Conservation (phyloP, 2,113 vertebrate genomes). For the Hemichromis elongatus region DNA sequence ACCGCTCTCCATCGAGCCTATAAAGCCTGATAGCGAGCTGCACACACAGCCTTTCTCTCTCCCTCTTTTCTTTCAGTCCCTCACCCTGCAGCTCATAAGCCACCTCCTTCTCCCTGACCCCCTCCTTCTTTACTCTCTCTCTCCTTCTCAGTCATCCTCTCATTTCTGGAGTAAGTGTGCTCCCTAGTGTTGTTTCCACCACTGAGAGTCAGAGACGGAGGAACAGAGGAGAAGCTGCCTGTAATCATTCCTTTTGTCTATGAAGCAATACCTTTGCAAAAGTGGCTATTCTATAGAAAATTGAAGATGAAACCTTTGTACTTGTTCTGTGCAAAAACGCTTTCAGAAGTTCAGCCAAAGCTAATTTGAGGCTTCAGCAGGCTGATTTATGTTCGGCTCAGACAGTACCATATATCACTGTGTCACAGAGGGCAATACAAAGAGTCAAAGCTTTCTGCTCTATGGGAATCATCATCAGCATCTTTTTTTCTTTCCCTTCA, state of each 20-base stretch:
- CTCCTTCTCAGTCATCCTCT: slow-evolving; percentile 1
- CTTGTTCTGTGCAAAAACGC: not conserved
- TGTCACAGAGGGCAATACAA: not conserved
- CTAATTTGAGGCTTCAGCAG: not conserved
- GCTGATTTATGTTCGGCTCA: not conserved
- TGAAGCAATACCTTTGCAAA: not conserved
- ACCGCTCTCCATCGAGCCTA: slow-evolving; percentile 19
- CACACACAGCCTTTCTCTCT: slow-evolving; percentile 3
- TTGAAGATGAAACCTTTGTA: not conserved
- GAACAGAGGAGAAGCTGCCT: not conserved
- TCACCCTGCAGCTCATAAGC: slow-evolving; percentile 20
- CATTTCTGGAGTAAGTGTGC: slow-evolving; percentile 74
- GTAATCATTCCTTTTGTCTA: not conserved
- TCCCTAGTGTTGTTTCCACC: slow-evolving; percentile 69
- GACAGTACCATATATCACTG: not conserved
- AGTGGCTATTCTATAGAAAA: not conserved
- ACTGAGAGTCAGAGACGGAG: not conserved
- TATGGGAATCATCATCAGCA: not conserved
- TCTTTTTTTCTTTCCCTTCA: not conserved
- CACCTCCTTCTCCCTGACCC: not conserved
- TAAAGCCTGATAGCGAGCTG: slow-evolving; percentile 22
- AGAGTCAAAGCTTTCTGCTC: not conserved
- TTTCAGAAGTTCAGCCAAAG: not conserved
- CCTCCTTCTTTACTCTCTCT: not conserved
- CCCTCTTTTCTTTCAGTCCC: not conserved